Evolutionary conservation across 2,888 invertebrate species (phyloP), one percentile per base, ranked within the genome.

Genomic region (Sminthurinus aureus): DNA sequence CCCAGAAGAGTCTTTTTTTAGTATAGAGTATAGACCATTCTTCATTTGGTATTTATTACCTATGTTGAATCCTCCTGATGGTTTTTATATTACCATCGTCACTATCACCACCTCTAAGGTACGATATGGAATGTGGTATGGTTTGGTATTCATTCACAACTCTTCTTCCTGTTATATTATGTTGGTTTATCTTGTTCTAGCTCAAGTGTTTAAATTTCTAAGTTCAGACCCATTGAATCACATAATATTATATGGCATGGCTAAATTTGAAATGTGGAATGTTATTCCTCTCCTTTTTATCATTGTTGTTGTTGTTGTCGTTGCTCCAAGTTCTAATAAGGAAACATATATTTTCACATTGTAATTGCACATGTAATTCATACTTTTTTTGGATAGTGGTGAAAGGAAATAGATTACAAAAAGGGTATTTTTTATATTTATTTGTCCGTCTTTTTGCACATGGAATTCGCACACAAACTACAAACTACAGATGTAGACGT

Each of bases 311-410:
- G 9, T 18, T 24, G 15, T 74, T 26, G 3, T 18, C 12, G 1
- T n/a, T 77, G 58, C 24, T 6, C 22, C 38, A 76, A 18, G 9
- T 20, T 58, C 77, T 18, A 77, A 77, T 77, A 77, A 77, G 77
- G 77, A 77, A 77, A 38, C 38, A 77, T 77, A 77, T 77, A 20
- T 24, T 77, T 77, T 18, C 64, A 77, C 18, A 76, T 58, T 71
- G 22, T 71, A 22, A 71, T 18, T 71, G 38, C 38, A 38, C 38
- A 38, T 38, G 58, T 58, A 58, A 58, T 58, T 58, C 74, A 18
- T 74, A 18, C 18, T 74, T 74, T 74, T 74, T 74, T 74, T 18
- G 13, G 20, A 26, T 1, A 26, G 74, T 26, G 38, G 12, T 26
- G 74, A 74, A 24, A 58, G 15, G 58, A 58, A 58, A 58, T 38